Percentiles rank a stretch among this genome's conserved stretches.
These are phyloP conservation scores for Pseudochirops corinnae DNA, from an alignment of 2,797 vertebrate genomes.

Conservation along the genomic window DNA sequence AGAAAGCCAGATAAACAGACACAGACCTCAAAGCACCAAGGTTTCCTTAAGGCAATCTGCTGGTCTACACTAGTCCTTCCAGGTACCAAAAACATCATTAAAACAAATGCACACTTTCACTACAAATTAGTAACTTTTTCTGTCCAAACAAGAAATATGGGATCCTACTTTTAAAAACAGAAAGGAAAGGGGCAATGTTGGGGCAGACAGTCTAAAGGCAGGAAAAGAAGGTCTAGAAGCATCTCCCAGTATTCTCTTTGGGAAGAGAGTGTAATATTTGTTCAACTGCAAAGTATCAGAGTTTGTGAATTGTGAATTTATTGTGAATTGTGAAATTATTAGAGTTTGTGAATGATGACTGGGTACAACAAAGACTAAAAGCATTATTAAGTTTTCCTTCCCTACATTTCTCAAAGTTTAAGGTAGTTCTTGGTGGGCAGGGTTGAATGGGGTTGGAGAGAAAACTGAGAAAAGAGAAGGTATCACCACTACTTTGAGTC, in stretches of 20 bases:
- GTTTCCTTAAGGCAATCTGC: slow-evolving; percentile 52
- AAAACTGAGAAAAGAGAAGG: not conserved
- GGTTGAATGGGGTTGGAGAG: not conserved
- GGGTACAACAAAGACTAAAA: too few species aligned
- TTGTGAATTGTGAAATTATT: too few species aligned
- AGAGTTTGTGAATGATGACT: too few species aligned
- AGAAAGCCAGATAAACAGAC: slow-evolving; percentile 46
- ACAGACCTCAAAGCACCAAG: slow-evolving; percentile 36
- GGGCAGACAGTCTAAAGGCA: not conserved
- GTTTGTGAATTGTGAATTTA: too few species aligned
- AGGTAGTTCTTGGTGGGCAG: not conserved
- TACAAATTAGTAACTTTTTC: slow-evolving; percentile 24
- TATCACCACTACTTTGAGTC: not conserved
- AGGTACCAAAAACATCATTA: slow-evolving; percentile 15
- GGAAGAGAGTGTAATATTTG: not conserved
- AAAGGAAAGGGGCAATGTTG: slow-evolving; percentile 55
- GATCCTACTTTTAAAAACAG: slow-evolving; percentile 61
- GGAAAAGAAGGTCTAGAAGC: not conserved
- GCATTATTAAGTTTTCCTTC: too few species aligned
- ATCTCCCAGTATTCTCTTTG: not conserved
- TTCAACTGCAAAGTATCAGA: not conserved
- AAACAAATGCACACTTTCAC: slow-evolving; percentile 39
- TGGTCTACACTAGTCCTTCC: slow-evolving; percentile 31
- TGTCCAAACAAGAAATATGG: slow-evolving; percentile 28
- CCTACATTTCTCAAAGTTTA: too few species aligned